A percentile compares a stretch with the other conserved stretches of the same genome.
These are phyloP conservation scores for Athene noctua DNA, from an alignment of 2,113 vertebrate species.

Conservation along the genomic window DNA sequence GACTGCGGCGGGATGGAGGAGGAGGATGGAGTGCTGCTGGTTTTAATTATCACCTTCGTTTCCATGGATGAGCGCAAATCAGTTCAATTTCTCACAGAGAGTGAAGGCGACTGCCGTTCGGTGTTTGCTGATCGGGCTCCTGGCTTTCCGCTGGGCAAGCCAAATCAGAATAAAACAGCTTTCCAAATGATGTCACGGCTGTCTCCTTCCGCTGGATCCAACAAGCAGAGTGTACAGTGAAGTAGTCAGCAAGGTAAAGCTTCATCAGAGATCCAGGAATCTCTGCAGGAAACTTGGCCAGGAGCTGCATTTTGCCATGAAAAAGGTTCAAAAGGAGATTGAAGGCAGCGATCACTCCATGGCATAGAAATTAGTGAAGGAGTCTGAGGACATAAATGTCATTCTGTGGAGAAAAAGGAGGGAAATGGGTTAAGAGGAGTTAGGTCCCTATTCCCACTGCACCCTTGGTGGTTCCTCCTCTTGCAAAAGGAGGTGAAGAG, in stretches of 20 bases:
- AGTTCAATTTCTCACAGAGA: background rate
- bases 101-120: rapidly evolving
- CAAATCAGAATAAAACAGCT: background rate
- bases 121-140: background rate
- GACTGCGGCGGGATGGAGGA: background rate
- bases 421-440: background rate
- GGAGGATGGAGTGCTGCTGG: background rate
- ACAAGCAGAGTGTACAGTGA: background rate
- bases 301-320: background rate
- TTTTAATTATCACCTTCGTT: background rate
- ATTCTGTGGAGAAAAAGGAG: background rate
- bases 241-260: background rate
- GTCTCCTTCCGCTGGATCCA: slow-evolving; percentile 21
- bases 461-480: rapidly evolving
- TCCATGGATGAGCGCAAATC: background rate
- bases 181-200: slow-evolving; percentile 15
- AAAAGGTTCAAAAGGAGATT: background rate
- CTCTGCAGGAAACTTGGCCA: background rate
- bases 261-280: background rate
- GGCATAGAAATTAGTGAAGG: background rate
- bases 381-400: background rate
- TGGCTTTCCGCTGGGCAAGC: background rate
- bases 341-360: background rate
- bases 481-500: background rate
- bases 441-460: background rate